Evolutionary conservation across 2,888 invertebrate species (phyloP), one percentile per base, ranked within the genome.

Genomic region (Stegophylla sp.): DNA sequence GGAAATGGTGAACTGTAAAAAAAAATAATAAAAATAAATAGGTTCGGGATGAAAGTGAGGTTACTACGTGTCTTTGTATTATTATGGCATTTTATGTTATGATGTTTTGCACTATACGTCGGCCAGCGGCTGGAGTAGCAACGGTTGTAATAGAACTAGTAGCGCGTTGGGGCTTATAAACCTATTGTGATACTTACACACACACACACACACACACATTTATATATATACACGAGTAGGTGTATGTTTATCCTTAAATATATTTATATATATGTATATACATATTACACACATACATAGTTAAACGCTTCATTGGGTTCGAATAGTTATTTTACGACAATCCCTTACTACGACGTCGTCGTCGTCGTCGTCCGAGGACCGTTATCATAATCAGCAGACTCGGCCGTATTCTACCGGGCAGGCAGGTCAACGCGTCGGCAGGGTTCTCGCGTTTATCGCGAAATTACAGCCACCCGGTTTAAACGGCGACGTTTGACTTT

Each of bases 251-350:
- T 1, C 53, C 15, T n/a, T n/a, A n/a, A n/a, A n/a, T n/a, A n/a
- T n/a, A n/a, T n/a, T n/a, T n/a, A n/a, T n/a, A n/a, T n/a, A n/a
- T n/a, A n/a, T n/a, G n/a, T n/a, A n/a, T n/a, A n/a, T n/a, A n/a
- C n/a, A n/a, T n/a, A n/a, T n/a, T n/a, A n/a, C n/a, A n/a, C n/a
- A n/a, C n/a, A n/a, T n/a, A n/a, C n/a, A n/a, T n/a, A 76, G 34
- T 76, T 66, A 41, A 45, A 59, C 15, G 43, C 26, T 77, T 28
- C 79, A 51, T 71, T 51, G 77, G 23, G 59, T 51, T 79, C 23
- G 69, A 79, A 79, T 79, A 51, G 79, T 79, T 71, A 23, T 79
- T 69, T 79, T 61, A 71, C 71, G 61, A 71, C n/a, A 48, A 45
- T 45, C 66, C 48, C 63, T 64, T 53, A 26, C 17, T 15, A 64